Evolutionary conservation across 2,113 vertebrate genomes (phyloP).

Genomic region (Origma solitaria): DNA sequence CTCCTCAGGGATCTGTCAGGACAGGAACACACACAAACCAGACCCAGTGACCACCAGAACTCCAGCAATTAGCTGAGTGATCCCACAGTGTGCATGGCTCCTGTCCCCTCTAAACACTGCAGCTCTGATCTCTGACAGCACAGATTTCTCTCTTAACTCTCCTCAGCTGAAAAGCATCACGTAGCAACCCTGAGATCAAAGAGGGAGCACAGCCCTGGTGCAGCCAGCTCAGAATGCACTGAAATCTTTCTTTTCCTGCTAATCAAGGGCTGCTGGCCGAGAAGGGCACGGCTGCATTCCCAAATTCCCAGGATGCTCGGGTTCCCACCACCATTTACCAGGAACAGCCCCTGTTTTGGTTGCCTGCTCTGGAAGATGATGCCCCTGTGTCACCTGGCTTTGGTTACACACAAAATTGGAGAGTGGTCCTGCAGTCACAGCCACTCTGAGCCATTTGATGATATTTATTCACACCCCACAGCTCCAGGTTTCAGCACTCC

Average conservation of each 20-base stretch:
- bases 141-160: neutral
- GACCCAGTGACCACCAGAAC: neutral
- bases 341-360: neutral
- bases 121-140: fast-evolving
- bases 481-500: neutral
- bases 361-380: fast-evolving
- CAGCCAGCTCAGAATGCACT: neutral
- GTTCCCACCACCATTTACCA: neutral
- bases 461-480: neutral
- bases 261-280: neutral
- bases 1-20: constrained; percentile 87
- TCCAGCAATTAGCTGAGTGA: fast-evolving
- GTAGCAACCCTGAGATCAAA: neutral
- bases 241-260: neutral
- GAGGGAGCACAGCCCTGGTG: neutral
- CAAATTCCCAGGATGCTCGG: neutral
- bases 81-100: fast-evolving
- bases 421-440: neutral
- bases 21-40: neutral
- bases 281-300: neutral
- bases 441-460: neutral
- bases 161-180: neutral
- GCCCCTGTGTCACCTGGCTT: neutral
- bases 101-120: fast-evolving
- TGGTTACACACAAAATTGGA: neutral